Percentiles rank a stretch among this genome's conserved stretches.
phyloP scores from a whole-genome alignment of 2,113 vertebrate species.

The Desmodus rotundus region DNA sequence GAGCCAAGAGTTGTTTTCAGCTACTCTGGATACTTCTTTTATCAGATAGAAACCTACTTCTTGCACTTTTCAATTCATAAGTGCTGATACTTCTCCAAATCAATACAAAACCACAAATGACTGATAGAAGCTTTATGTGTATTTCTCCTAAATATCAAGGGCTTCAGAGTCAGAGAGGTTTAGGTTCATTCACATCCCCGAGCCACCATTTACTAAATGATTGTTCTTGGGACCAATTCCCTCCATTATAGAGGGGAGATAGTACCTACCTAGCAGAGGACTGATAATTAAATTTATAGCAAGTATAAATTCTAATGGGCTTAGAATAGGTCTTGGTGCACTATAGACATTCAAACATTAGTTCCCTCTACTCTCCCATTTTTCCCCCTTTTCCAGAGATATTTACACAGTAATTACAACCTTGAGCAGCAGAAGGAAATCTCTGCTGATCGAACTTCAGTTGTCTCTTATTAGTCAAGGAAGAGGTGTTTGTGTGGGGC shows the following conservation, averaged over 20 bases:
- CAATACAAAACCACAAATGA: not conserved
- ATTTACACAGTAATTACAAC: not conserved
- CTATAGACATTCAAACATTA: not conserved
- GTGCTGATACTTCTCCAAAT: not conserved
- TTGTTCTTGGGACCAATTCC: not conserved
- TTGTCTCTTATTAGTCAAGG: not conserved
- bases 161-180: not conserved
- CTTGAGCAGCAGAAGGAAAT: not conserved
- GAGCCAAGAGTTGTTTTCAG: not conserved
- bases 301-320: not conserved
- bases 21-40: not conserved
- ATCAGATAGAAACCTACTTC: not conserved
- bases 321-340: not conserved
- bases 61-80: not conserved
- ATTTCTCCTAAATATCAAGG: not conserved
- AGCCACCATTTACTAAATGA: not conserved
- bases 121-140: not conserved
- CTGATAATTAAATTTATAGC: not conserved
- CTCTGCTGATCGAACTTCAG: not conserved
- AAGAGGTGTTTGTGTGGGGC: not conserved
- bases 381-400: not conserved
- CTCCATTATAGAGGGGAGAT: not conserved
- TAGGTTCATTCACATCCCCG: not conserved
- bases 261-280: not conserved
- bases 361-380: not conserved